Evolutionary conservation across 2,888 invertebrate genomes (phyloP), one percentile per base, ranked within the genome.

Genomic region (Thereva nobilitata): DNA sequence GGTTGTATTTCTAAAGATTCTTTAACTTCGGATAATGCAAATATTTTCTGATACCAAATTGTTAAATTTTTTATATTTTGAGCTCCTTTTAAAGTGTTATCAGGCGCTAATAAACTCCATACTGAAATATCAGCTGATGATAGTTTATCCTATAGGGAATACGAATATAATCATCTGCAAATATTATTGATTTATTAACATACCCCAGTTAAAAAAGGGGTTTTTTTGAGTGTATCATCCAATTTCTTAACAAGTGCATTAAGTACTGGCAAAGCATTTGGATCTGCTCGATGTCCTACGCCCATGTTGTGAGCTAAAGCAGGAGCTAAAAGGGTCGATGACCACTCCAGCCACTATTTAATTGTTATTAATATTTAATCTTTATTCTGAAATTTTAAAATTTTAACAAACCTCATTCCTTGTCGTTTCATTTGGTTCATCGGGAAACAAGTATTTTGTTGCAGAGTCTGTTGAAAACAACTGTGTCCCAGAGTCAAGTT

Each of bases 401-500:
- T 59, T 63, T 67, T 34, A 55, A 68, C 67, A 35, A 34, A 85
- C 80, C 75, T 80, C 78, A 73, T 80, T 78, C 12, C 80, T 72
- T 52, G 83, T 70, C 55, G 74, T 70, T 42, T 73, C 71, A 56
- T 77, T 75, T 61, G 79, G 78, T 35, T 80, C 74, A 72, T 80
- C 81, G 1, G 86, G 86, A 67, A 87, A 83, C 55, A 92, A 78
- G 76, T 87, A 89, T 75, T 86, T 86, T 10, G 87, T 82, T 0
- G 89, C 88, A 1, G 91, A 88, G 80, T 89, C 89, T 64, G 87
- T 84, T 50, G 90, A 89, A 80, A 92, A 92, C 74, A 93, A 79
- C 54, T 80, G 82, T 12, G 85, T 75, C 47, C 86, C 86, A 59
- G 84, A 84, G 67, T 87, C 84, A 45, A 89, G 79, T 74, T 86